Percentiles rank a stretch among this genome's conserved stretches.
Conservation (phyloP, 2,113 vertebrate species). For the Geothlypis trichas region DNA sequence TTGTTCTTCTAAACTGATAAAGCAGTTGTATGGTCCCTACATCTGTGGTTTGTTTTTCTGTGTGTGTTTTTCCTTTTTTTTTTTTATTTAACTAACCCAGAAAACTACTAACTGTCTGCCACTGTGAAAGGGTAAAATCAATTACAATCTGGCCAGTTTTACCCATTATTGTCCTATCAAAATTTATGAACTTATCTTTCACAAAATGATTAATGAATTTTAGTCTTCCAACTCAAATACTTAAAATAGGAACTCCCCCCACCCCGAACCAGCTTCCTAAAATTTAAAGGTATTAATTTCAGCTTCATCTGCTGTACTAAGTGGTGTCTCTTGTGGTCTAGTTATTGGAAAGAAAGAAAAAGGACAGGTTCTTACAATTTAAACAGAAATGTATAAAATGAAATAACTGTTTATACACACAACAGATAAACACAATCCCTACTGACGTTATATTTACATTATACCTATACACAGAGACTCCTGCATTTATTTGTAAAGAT, state of each 20-base stretch:
- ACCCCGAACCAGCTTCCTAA: neutral
- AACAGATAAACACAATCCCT: neutral
- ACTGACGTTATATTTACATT: neutral
- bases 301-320: neutral
- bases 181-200: neutral
- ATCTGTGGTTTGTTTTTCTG: too few relatives aligned
- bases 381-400: neutral
- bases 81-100: neutral
- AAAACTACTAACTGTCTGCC: neutral
- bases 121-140: neutral
- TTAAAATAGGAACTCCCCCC: neutral
- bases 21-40: neutral
- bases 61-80: too few relatives aligned
- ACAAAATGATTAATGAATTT: neutral
- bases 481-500: neutral
- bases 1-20: neutral
- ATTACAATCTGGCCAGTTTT: neutral
- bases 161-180: neutral
- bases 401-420: neutral
- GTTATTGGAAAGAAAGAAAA: neutral
- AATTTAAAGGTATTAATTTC: neutral
- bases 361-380: neutral
- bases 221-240: neutral
- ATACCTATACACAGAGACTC: neutral
- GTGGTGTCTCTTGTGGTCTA: constrained; percentile 19